Conservation (phyloP, 1,140 invertebrate species). For the Tetramorium parvispinum region DNA sequence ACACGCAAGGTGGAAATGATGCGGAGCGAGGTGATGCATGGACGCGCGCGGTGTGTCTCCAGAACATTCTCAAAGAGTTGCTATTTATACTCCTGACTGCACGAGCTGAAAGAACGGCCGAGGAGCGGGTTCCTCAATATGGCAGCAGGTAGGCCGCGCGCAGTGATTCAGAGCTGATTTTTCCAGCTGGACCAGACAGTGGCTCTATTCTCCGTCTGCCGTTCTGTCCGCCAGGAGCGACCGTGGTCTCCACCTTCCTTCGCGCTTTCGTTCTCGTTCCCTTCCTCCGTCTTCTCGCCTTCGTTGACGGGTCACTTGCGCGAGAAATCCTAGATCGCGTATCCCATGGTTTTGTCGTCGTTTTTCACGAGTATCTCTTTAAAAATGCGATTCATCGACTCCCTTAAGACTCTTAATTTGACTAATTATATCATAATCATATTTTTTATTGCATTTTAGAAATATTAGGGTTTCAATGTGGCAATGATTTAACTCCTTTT, state of each 20-base stretch:
- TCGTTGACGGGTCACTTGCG: constrained; percentile 17
- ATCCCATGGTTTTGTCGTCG: neutral
- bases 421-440: neutral
- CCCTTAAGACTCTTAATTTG: neutral
- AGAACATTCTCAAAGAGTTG: constrained; percentile 75
- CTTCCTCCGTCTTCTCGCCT: neutral
- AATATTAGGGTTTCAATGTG: neutral
- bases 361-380: constrained; percentile 55
- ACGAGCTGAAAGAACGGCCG: constrained; percentile 74
- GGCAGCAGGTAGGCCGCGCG: constrained; percentile 80
- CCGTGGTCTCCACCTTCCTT: constrained; percentile 30
- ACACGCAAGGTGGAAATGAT: constrained; percentile 48
- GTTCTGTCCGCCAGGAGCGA: constrained; percentile 44
- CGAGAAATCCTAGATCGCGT: constrained; percentile 29
- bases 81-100: constrained; percentile 83
- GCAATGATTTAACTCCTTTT: neutral
- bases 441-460: neutral
- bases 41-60: constrained; percentile 74
- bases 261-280: constrained; percentile 26
- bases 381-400: neutral
- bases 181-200: constrained; percentile 79
- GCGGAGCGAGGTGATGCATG: constrained; percentile 70
- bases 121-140: constrained; percentile 83
- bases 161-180: constrained; percentile 81
- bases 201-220: constrained; percentile 74